Evolutionary conservation across 92 coral and sea anemone species (phyloP).

Genomic region (Metridium senile): DNA sequence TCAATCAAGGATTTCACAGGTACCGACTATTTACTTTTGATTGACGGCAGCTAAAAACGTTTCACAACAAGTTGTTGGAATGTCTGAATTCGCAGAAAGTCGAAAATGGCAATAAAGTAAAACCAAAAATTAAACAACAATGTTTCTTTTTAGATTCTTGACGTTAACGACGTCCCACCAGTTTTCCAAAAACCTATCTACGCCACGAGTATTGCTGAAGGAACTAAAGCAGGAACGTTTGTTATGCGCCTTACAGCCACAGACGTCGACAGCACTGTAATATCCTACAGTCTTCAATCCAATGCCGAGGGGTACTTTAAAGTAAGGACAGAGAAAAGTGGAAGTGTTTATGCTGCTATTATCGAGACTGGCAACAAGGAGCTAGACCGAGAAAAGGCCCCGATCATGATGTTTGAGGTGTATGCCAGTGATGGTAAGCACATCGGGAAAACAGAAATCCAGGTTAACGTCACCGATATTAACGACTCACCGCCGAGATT

Average conservation of each 20-base stretch:
- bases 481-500: conserved; percentile 82
- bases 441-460: conserved; percentile 62
- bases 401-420: conserved; percentile 63
- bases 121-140: too few relatives aligned
- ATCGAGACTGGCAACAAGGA: conserved; percentile 65
- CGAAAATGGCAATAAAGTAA: too few relatives aligned
- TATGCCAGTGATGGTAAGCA: conserved; percentile 70
- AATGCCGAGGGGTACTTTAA: conserved; percentile 52
- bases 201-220: conserved; percentile 52
- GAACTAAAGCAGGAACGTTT: conserved; percentile 35
- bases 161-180: conserved; percentile 81
- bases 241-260: conserved; percentile 66
- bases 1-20: too few relatives aligned
- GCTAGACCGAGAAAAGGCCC: conserved; percentile 67
- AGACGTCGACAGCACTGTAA: conserved; percentile 66
- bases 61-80: too few relatives aligned
- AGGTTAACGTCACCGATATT: conserved; percentile 60
- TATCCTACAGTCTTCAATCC: conserved; percentile 56
- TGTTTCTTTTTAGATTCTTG: conserved; percentile 68
- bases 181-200: conserved; percentile 61
- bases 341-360: conserved; percentile 34
- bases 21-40: too few relatives aligned
- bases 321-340: conserved; percentile 25
- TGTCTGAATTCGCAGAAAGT: too few relatives aligned
- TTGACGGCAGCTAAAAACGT: too few relatives aligned